phyloP scores from a whole-genome alignment of 2,888 invertebrate genomes.

The Deilephila elpenor region DNA sequence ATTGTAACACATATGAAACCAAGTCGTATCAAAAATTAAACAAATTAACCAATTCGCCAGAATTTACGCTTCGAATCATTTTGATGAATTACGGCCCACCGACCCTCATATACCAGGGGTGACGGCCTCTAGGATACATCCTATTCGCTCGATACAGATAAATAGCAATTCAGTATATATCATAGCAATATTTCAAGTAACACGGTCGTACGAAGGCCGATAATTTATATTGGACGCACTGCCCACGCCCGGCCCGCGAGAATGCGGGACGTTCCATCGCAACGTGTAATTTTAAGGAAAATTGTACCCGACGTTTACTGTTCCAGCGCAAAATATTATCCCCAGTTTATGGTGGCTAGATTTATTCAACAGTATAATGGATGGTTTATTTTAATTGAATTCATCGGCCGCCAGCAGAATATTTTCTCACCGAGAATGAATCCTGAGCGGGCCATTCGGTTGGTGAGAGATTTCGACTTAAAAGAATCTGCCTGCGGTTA shows the following conservation, averaged over 20 bases:
- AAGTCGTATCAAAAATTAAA: too few species aligned
- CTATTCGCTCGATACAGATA: not conserved
- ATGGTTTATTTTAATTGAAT: not conserved
- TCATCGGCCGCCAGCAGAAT: too few species aligned
- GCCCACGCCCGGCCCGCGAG: slow-evolving; percentile 5
- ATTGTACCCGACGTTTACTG: slow-evolving; percentile 1
- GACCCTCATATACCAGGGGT: too few species aligned
- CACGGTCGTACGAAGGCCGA: not conserved
- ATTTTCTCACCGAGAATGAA: too few species aligned
- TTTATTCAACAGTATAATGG: not conserved
- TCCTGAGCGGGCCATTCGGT: too few species aligned
- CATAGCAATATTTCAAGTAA: not conserved
- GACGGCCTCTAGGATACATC: too few species aligned
- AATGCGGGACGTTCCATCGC: not conserved
- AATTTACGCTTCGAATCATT: too few species aligned
- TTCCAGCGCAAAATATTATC: not conserved
- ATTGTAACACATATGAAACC: too few species aligned
- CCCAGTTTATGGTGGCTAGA: not conserved
- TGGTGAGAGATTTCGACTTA: too few species aligned
- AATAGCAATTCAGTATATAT: not conserved
- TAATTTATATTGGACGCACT: slow-evolving; percentile 10
- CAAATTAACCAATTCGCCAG: too few species aligned
- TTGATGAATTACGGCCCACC: too few species aligned
- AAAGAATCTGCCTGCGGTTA: not conserved
- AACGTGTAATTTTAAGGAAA: slow-evolving; percentile 7